Conservation (phyloP, 1,140 invertebrate species). For the Sitophilus oryzae region DNA sequence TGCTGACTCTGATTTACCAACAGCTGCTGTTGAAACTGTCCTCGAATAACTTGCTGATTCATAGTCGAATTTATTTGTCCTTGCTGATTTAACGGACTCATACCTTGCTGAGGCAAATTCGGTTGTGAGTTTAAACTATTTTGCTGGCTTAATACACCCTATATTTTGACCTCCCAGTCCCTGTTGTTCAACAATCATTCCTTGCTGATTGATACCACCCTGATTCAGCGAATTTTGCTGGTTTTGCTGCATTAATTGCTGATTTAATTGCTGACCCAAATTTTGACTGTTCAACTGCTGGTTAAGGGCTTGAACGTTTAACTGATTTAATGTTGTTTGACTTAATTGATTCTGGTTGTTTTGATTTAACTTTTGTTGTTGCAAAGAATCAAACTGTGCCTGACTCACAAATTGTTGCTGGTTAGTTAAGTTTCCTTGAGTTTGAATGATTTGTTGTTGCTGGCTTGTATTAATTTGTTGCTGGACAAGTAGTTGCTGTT, state of each 20-base stretch:
- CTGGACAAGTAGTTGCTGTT: slow-evolving; percentile 25
- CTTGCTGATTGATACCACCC: slow-evolving; percentile 8
- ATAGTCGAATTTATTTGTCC: slow-evolving; percentile 23
- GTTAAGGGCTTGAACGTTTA: slow-evolving; percentile 23
- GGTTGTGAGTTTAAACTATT: too few species aligned
- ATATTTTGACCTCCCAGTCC: slow-evolving; percentile 4
- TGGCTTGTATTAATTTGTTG: slow-evolving; percentile 24
- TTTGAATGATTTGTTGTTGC: slow-evolving; percentile 29
- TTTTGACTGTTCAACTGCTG: slow-evolving; percentile 27
- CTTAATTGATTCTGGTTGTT: slow-evolving; percentile 6
- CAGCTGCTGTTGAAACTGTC: slow-evolving; percentile 34
- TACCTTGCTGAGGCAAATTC: neutral
- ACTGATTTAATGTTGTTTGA: slow-evolving; percentile 9
- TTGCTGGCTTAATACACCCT: slow-evolving; percentile 7
- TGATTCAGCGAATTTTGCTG: slow-evolving; percentile 15
- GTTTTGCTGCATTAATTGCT: slow-evolving; percentile 33
- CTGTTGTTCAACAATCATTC: slow-evolving; percentile 6
- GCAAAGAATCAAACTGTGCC: slow-evolving; percentile 20
- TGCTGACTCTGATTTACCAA: slow-evolving; percentile 39
- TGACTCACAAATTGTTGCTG: slow-evolving; percentile 28
- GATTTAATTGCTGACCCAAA: slow-evolving; percentile 32
- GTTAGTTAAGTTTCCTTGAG: slow-evolving; percentile 25
- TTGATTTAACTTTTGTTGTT: slow-evolving; percentile 22
- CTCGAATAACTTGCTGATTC: slow-evolving; percentile 26
- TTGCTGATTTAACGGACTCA: slow-evolving; percentile 22